Evolutionary conservation across 1,140 invertebrate species (phyloP).

Genomic region (Heterodera carotae): DNA sequence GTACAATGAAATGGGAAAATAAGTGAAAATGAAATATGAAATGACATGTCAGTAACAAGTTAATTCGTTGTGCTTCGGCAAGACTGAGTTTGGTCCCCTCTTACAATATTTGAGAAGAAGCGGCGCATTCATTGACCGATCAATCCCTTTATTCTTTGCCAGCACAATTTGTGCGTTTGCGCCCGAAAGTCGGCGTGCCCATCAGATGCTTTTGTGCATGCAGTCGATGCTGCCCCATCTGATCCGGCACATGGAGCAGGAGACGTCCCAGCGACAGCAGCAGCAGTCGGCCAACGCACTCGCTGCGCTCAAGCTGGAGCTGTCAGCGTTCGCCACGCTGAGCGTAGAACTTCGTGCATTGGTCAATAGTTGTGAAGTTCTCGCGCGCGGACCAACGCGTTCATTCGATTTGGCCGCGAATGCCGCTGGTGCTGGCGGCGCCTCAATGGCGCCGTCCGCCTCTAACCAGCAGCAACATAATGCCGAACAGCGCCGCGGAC

Average conservation of each 20-base stretch:
- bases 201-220: constrained; percentile 87
- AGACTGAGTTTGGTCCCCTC: too few species aligned
- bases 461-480: neutral
- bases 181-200: constrained; percentile 87
- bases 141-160: constrained; percentile 10
- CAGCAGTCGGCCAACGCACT: neutral
- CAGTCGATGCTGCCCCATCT: constrained; percentile 94
- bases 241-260: constrained; percentile 85
- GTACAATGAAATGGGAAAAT: too few species aligned
- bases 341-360: constrained; percentile 83
- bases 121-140: too few species aligned
- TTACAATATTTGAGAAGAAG: too few species aligned
- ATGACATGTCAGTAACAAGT: too few species aligned
- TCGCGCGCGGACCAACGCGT: constrained; percentile 64
- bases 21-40: too few species aligned
- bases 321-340: constrained; percentile 83
- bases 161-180: constrained; percentile 92
- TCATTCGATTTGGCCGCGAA: constrained; percentile 66
- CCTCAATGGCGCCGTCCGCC: neutral
- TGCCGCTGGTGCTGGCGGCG: neutral
- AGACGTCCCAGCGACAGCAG: constrained; percentile 74
- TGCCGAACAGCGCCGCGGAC: constrained; percentile 40
- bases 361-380: constrained; percentile 86
- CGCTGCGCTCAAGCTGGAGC: constrained; percentile 74
- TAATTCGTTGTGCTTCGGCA: too few species aligned